Conservation (phyloP, 37 sponge, comb jelly and placozoan genomes). For the Chondrosia reniformis region DNA sequence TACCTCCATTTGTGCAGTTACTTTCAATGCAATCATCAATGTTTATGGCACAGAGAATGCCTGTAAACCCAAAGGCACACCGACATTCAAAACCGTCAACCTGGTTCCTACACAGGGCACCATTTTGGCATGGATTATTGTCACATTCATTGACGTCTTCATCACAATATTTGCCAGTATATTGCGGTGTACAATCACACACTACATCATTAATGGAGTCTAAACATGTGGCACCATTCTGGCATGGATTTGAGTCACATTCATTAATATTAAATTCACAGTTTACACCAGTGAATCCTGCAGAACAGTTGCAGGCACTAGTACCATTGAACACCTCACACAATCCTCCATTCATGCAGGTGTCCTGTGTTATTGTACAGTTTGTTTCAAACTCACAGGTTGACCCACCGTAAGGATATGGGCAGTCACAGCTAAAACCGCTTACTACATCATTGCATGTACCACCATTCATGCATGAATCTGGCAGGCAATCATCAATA, state of each 20-base stretch:
- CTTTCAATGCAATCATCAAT: slow-evolving; percentile 54
- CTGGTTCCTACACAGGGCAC: slow-evolving; percentile 41
- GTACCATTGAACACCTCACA: background rate
- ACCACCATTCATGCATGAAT: slow-evolving; percentile 43
- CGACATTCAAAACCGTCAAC: slow-evolving; percentile 25
- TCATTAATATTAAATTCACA: slow-evolving; percentile 41
- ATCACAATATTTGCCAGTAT: slow-evolving; percentile 29
- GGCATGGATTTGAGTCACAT: slow-evolving; percentile 40
- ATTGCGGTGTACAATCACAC: slow-evolving; percentile 51
- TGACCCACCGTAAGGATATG: slow-evolving; percentile 27
- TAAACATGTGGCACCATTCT: slow-evolving; percentile 39
- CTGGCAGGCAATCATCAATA: slow-evolving; percentile 52
- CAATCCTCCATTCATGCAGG: background rate
- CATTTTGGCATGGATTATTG: slow-evolving; percentile 53
- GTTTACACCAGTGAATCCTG: slow-evolving; percentile 24
- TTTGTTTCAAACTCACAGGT: slow-evolving; percentile 23
- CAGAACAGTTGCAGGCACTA: slow-evolving; percentile 21
- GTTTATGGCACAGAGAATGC: slow-evolving; percentile 38
- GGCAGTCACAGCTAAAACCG: slow-evolving; percentile 41
- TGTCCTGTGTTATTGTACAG: slow-evolving; percentile 14
- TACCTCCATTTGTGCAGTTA: slow-evolving; percentile 56
- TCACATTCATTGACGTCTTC: slow-evolving; percentile 27
- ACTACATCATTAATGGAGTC: slow-evolving; percentile 15
- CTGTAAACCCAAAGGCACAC: slow-evolving; percentile 61
- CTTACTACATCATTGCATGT: slow-evolving; percentile 51